phyloP scores from a whole-genome alignment of 2,797 vertebrate species.

The Gephyroberyx darwinii region DNA sequence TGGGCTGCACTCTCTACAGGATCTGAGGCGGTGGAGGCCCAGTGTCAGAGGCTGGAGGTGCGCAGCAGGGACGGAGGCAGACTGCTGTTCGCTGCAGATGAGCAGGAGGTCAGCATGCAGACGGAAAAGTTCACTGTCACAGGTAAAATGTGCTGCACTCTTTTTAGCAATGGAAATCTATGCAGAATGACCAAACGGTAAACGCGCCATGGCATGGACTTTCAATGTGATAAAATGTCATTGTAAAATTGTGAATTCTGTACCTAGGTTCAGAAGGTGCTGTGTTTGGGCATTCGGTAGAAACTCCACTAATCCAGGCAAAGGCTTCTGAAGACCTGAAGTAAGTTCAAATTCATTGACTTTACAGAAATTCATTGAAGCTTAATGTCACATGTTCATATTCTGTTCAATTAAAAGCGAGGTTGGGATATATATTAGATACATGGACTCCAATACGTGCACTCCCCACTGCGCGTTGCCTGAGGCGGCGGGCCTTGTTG shows the following conservation, averaged over 20 bases:
- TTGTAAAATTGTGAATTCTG: neutral
- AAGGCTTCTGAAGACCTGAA: constrained; percentile 89
- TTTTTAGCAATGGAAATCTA: neutral
- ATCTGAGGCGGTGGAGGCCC: constrained; percentile 88
- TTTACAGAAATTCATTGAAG: constrained; percentile 61
- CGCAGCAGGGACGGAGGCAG: constrained; percentile 80
- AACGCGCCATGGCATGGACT: neutral
- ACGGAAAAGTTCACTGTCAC: constrained; percentile 90
- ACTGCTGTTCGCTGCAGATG: constrained; percentile 88
- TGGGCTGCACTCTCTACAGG: constrained; percentile 69
- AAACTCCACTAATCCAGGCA: constrained; percentile 91
- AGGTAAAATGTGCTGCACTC: constrained; percentile 74
- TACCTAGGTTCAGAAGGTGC: constrained; percentile 89
- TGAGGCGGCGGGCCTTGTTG: constrained; percentile 44
- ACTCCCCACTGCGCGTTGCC: constrained; percentile 48
- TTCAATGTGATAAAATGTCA: neutral
- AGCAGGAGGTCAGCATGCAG: constrained; percentile 88
- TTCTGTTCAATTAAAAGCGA: constrained; percentile 65
- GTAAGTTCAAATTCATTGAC: constrained; percentile 76
- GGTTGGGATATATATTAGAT: constrained; percentile 50
- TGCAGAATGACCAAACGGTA: neutral
- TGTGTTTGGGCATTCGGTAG: constrained; percentile 90
- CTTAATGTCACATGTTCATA: constrained; percentile 65
- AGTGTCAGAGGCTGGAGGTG: constrained; percentile 91
- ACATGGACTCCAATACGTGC: constrained; percentile 25